A percentile compares a stretch with the other conserved stretches of the same genome.
These are phyloP conservation scores for Drosophila macrospina DNA, from an alignment of 2,888 invertebrate genomes.

Conservation along the genomic window DNA sequence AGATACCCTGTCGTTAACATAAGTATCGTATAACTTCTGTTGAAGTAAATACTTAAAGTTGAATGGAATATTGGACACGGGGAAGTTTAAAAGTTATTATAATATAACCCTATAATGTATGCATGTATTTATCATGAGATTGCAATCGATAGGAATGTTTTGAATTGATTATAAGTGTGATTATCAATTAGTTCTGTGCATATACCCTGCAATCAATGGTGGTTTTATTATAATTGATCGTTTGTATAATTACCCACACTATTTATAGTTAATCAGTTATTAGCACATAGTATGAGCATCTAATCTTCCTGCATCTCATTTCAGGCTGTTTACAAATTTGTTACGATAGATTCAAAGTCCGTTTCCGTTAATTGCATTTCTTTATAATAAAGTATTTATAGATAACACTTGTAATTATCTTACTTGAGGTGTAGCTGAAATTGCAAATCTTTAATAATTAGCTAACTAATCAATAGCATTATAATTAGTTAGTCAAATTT, in stretches of 20 bases:
- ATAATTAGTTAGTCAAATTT: neutral
- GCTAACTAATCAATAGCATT: constrained; percentile 25
- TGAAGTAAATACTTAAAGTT: too few relatives aligned
- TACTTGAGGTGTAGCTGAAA: neutral
- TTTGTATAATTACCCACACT: constrained; percentile 29
- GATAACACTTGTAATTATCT: constrained; percentile 30
- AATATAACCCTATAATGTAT: neutral
- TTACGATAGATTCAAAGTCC: constrained; percentile 3
- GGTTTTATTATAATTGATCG: neutral
- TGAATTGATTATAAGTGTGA: neutral
- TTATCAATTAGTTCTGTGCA: neutral
- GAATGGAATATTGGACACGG: too few relatives aligned
- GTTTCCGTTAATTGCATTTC: constrained; percentile 22
- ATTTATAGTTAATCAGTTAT: neutral
- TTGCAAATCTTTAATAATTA: constrained; percentile 20
- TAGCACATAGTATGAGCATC: neutral
- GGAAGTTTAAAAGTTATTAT: too few relatives aligned
- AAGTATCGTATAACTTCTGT: too few relatives aligned
- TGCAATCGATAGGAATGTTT: neutral
- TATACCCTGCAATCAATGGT: neutral
- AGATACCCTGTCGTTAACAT: neutral
- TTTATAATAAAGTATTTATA: neutral
- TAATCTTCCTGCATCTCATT: constrained; percentile 3
- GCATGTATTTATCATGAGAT: neutral
- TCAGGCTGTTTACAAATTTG: constrained; percentile 1